Base-by-base conservation (phyloP, 2,113 vertebrate species). In the Hoplias malabaricus region DNA sequence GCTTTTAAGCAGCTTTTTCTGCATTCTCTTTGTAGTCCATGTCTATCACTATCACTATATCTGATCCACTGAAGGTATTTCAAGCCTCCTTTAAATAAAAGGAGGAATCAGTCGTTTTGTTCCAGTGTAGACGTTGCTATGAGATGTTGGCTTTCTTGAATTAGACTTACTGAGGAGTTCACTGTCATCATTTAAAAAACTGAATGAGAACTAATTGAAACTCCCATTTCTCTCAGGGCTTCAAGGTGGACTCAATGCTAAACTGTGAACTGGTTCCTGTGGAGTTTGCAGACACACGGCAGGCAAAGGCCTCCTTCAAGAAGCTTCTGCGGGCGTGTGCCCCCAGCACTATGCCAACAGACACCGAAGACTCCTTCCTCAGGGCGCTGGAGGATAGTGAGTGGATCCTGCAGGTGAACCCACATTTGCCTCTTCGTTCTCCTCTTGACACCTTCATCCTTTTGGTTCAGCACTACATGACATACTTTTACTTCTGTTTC, bases 191-290 rank as follows among this genome's bases (percentile, higher is more conserved):
- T 46, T 19, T 1, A 5, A n/a, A n/a, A n/a, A n/a, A n/a, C n/a
- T n/a, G 27, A 71, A 25, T 25, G 4, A 56, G 48, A 50, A 6
- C n/a, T 14, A 19, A 4, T 27, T 50, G 7, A 21, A 0, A 2
- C 4, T 34, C 31, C 14, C 62, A 56, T 43, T 29, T 13, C 5
- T 79, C 16, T 4, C 92, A 99, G 97, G 95, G 93, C 68, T 95
- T 98, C 84, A 95, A 96, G 86, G 87, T 96, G 83, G 96, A 99
- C 91, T 93, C 96, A 75, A 91, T 95, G 81, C 87, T 99, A 88
- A 98, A 96, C 88, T 98, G 95, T 91, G 96, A 98, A 83, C 94
- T 98, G 92, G 94, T 98, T 84, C 96, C 97, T n/a, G 95, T 99
- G 85, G 98, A 99, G 83, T 97, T 97, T 88, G 91, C 92, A 43